Conservation (phyloP, 2,113 vertebrate species). For the Oreochromis niloticus region DNA sequence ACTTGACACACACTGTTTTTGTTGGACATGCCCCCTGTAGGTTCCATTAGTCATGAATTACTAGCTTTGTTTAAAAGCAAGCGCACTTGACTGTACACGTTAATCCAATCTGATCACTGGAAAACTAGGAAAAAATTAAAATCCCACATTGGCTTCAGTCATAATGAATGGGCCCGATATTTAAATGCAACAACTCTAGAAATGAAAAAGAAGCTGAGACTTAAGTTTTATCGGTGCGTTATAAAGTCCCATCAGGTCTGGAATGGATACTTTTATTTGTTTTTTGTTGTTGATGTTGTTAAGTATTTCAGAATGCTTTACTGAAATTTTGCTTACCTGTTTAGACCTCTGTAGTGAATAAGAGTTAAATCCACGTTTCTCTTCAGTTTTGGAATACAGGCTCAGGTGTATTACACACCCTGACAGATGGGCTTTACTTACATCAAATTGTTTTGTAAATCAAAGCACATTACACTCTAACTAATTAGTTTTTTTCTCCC, state of each 20-base stretch:
- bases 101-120: neutral
- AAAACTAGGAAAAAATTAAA: neutral
- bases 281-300: neutral
- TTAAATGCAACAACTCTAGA: neutral
- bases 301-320: neutral
- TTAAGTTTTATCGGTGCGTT: neutral
- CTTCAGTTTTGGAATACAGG: neutral
- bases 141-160: neutral
- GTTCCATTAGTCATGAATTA: neutral
- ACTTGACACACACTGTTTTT: neutral
- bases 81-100: neutral
- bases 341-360: neutral
- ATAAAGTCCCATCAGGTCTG: neutral
- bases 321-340: neutral
- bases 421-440: neutral
- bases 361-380: neutral
- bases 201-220: neutral
- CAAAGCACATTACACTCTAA: neutral
- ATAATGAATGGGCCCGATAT: neutral
- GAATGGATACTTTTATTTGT: neutral
- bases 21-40: neutral
- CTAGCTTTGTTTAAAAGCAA: neutral
- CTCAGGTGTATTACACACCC: neutral
- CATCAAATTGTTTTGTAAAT: neutral
- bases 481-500: neutral